A percentile compares a stretch with the other conserved stretches of the same genome.
These are phyloP conservation scores for Pasiphila rectangulata DNA, from an alignment of 2,888 invertebrate species.

Conservation along the genomic window DNA sequence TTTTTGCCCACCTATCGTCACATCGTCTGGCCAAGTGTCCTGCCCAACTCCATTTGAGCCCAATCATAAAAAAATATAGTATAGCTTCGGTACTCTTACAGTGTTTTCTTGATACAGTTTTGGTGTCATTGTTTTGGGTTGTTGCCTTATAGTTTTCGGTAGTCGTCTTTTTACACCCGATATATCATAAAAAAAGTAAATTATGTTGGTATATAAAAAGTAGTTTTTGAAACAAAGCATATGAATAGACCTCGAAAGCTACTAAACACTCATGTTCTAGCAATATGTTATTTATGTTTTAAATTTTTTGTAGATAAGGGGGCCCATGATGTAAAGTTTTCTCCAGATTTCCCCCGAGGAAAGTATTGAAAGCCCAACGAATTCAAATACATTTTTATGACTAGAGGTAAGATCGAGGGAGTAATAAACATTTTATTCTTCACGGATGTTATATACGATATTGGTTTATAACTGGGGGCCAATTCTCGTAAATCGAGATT, in stretches of 20 bases:
- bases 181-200: too few species aligned
- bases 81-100: too few species aligned
- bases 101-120: too few species aligned
- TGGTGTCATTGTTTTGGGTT: too few species aligned
- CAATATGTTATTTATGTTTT: not conserved
- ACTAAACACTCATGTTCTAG: not conserved
- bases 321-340: slow-evolving; percentile 28
- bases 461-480: slow-evolving; percentile 1
- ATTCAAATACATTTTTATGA: slow-evolving; percentile 36
- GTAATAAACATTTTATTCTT: slow-evolving; percentile 27
- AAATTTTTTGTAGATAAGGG: slow-evolving; percentile 15
- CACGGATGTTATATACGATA: slow-evolving; percentile 9
- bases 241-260: not conserved
- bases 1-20: too few species aligned
- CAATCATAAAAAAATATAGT: too few species aligned
- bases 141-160: too few species aligned
- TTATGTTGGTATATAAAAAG: too few species aligned
- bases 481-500: not conserved
- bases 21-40: too few species aligned
- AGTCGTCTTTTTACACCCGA: too few species aligned
- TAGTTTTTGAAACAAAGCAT: too few species aligned
- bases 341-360: slow-evolving; percentile 40
- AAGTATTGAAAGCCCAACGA: slow-evolving; percentile 26
- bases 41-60: too few species aligned
- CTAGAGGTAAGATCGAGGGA: slow-evolving; percentile 26